A percentile compares a stretch with the other conserved stretches of the same genome.
These are phyloP conservation scores for Rhingia rostrata DNA, from an alignment of 2,888 invertebrate genomes.

Conservation along the genomic window DNA sequence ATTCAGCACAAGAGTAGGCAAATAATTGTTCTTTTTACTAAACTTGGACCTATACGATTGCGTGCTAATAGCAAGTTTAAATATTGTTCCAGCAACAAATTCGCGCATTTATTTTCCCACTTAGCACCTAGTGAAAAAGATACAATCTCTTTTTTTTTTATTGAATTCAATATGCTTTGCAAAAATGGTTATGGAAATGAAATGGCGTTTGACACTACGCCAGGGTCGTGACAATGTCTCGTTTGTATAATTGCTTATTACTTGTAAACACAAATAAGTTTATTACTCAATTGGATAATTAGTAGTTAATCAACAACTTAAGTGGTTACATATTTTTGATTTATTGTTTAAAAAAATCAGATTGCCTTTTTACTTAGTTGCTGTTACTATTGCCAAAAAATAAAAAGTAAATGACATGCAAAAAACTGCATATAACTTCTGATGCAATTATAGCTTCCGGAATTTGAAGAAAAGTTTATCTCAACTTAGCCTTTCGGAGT, in stretches of 20 bases:
- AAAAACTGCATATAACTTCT: too few species aligned
- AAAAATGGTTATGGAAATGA: conserved; percentile 29
- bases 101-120: conserved; percentile 47
- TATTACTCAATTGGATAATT: conserved; percentile 6
- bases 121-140: conserved; percentile 29
- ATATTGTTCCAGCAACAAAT: conserved; percentile 28
- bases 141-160: conserved; percentile 20
- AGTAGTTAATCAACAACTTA: conserved; percentile 16
- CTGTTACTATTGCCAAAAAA: too few species aligned
- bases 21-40: neutral
- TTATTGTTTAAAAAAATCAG: too few species aligned
- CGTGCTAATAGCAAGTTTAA: conserved; percentile 35
- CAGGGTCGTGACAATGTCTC: conserved; percentile 26
- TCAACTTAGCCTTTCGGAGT: too few species aligned
- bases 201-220: conserved; percentile 14
- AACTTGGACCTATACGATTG: conserved; percentile 16
- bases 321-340: neutral
- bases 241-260: conserved; percentile 16
- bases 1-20: neutral
- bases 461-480: too few species aligned
- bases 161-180: conserved; percentile 43
- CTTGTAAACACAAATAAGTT: conserved; percentile 20
- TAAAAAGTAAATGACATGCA: too few species aligned
- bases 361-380: too few species aligned
- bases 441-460: too few species aligned